Evolutionary conservation across 2,113 vertebrate genomes (phyloP).

Genomic region (Pachycephala philippinensis): DNA sequence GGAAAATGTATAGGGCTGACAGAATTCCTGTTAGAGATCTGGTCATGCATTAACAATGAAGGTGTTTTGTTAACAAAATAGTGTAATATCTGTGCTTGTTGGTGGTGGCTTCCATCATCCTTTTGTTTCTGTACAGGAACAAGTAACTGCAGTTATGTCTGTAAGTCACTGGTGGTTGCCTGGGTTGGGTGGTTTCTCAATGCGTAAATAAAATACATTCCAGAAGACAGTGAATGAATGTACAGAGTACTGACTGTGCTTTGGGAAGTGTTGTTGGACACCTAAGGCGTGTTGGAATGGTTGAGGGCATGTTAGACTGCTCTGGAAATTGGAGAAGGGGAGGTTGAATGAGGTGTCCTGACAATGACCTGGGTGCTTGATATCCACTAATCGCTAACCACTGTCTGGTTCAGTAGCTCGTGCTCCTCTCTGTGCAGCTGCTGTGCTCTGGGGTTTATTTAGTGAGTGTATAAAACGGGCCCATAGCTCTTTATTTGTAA

Average conservation of each 20-base stretch:
- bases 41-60: not conserved
- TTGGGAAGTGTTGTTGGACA: not conserved
- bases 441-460: not conserved
- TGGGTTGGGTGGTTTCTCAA: not conserved
- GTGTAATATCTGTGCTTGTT: not conserved
- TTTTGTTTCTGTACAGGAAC: not conserved
- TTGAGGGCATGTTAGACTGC: not conserved
- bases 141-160: not conserved
- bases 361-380: not conserved
- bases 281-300: not conserved
- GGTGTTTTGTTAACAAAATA: not conserved
- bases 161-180: not conserved
- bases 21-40: not conserved
- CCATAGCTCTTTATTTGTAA: not conserved
- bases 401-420: not conserved
- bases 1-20: not conserved
- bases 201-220: not conserved
- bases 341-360: not conserved
- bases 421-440: not conserved
- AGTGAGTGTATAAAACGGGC: not conserved
- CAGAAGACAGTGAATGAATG: not conserved
- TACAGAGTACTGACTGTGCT: not conserved
- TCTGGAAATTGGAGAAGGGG: not conserved
- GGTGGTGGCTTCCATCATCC: fast-evolving
- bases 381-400: not conserved